Base-by-base conservation (phyloP, 2,888 invertebrate species). In the Eremobia ochroleuca region DNA sequence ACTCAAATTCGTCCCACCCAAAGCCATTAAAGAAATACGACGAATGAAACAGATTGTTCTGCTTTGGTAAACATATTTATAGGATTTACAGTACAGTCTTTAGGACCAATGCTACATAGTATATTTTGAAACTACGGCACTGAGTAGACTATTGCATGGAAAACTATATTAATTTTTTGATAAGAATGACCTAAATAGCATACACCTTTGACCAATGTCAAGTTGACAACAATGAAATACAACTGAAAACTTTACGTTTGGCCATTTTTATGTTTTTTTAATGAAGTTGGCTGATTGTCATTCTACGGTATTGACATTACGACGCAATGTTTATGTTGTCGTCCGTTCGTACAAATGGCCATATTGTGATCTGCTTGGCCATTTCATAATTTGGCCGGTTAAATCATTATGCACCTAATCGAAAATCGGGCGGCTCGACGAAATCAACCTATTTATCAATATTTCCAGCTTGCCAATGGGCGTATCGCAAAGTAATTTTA, bases 11-110 rank as follows among this genome's bases (percentile, higher is more conserved):
- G 18, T 46, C 15, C 28, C 4, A 46, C 43, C 5, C 52, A 69
- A 73, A 83, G 49, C 25, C 34, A 59, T 72, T 77, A 70, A 18
- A 68, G 40, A 64, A 64, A 67, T 13, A 31, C 5, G 37, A 43
- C 9, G 6, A 34, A 58, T n/a, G n/a, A 31, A 46, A 76, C 34
- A 25, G 2, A 55, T 18, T 34, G 11, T 31, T 46, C 15, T 37
- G 15, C 9, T 73, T 59, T 37, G 13, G 25, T 68, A 73, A 78
- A 80, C 86, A 68, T 18, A 37, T 31, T 67, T 78, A 61, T n/a
- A n/a, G 25, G 25, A 75, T 75, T 34, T 65, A 67, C 52, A 43
- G 28, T 28, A 3, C 28, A 28, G 43, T 43, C 43, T 43, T 43
- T 43, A 15, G 15, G 15, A 15, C 43, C 43, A 43, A 43, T 13